phyloP scores from a whole-genome alignment of 2,113 vertebrate genomes.

The Orycteropus afer region DNA sequence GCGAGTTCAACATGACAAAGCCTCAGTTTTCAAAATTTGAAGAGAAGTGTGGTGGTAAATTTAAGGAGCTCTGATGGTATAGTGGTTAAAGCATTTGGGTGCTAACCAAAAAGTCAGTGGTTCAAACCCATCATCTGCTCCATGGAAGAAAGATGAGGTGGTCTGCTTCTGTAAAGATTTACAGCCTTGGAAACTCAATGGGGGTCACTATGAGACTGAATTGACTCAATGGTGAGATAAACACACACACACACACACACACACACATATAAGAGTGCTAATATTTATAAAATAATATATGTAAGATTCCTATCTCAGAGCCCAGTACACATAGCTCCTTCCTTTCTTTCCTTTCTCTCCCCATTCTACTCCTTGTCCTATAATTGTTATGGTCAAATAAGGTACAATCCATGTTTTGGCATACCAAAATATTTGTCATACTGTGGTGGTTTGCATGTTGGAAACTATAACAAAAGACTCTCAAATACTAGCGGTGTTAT shows the following conservation, averaged over 20 bases:
- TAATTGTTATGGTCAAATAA: not conserved
- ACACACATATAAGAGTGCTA: no score
- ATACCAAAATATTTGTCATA: not conserved
- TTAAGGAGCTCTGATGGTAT: no score
- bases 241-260: no score
- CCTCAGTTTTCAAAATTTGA: slow-evolving; percentile 14
- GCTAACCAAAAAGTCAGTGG: no score
- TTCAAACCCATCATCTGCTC: no score
- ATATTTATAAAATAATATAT: not conserved
- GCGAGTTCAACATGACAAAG: not conserved
- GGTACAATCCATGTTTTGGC: not conserved
- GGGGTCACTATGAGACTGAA: no score
- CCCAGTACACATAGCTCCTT: not conserved
- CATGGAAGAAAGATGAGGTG: no score
- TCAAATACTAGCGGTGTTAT: not conserved
- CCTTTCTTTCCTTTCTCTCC: not conserved
- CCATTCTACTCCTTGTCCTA: not conserved
- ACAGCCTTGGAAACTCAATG: no score
- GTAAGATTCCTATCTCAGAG: not conserved
- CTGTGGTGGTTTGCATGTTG: not conserved
- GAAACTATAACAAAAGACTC: not conserved
- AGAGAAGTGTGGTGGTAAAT: no score
- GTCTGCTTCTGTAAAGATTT: no score
- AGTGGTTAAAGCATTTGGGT: no score
- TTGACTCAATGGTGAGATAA: no score